Conservation (phyloP, 2,888 invertebrate genomes). For the Lasioglossum calceatum region DNA sequence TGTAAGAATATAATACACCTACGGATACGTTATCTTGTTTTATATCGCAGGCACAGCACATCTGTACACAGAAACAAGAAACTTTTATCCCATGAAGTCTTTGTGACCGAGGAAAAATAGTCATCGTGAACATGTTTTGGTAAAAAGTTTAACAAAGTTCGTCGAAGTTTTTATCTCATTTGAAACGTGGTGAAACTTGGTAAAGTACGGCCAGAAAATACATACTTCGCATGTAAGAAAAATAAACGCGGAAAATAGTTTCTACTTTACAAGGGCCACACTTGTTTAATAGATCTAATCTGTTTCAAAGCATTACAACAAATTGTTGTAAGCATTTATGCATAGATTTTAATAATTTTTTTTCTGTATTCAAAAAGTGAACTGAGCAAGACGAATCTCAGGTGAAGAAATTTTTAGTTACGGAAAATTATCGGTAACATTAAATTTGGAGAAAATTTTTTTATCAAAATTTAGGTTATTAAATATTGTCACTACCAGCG, state of each 20-base stretch:
- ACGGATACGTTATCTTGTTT: background rate
- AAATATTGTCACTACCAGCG: background rate
- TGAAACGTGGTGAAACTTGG: background rate
- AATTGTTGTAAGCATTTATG: background rate
- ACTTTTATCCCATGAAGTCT: background rate
- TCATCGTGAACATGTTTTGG: background rate
- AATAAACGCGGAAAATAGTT: background rate
- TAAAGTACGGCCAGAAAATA: background rate
- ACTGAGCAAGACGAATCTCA: background rate
- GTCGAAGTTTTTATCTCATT: background rate
- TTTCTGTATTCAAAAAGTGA: background rate
- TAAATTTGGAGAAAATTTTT: background rate
- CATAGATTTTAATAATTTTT: background rate
- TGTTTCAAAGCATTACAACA: background rate
- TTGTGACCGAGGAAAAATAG: background rate
- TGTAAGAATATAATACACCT: background rate
- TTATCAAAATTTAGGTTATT: background rate
- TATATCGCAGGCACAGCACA: background rate
- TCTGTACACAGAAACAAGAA: background rate
- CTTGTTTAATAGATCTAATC: background rate
- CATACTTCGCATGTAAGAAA: background rate
- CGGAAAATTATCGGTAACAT: no score
- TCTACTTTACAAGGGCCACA: background rate
- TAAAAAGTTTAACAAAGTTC: background rate
- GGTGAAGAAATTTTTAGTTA: background rate